Conservation (phyloP, 1,140 invertebrate genomes). For the Achroia grisella region DNA sequence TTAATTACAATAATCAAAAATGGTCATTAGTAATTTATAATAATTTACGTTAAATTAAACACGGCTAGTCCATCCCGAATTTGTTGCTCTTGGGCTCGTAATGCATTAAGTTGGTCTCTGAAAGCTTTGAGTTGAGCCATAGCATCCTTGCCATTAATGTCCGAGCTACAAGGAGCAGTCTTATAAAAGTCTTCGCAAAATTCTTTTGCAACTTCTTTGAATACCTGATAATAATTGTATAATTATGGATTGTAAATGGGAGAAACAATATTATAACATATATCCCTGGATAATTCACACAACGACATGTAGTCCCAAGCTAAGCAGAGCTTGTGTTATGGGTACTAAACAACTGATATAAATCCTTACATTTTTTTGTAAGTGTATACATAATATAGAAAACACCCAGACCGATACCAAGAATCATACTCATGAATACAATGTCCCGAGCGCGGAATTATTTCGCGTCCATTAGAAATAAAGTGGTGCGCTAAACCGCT, state of each 20-base stretch:
- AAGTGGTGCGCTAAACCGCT: too few species aligned
- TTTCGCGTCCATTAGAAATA: too few species aligned
- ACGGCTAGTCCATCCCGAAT: conserved; percentile 80
- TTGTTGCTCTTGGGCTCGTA: conserved; percentile 78
- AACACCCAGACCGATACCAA: too few species aligned
- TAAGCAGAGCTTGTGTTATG: too few species aligned
- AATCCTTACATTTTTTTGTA: too few species aligned
- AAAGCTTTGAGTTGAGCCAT: conserved; percentile 77
- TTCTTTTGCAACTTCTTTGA: conserved; percentile 76
- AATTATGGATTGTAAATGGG: conserved; percentile 7
- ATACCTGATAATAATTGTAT: conserved; percentile 50
- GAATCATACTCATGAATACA: too few species aligned
- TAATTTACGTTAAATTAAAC: conserved; percentile 77
- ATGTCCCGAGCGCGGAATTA: too few species aligned
- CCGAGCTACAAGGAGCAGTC: conserved; percentile 77
- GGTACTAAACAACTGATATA: too few species aligned
- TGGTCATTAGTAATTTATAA: not conserved
- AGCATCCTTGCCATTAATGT: conserved; percentile 78
- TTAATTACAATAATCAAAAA: too few species aligned
- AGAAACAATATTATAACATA: not conserved
- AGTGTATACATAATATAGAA: too few species aligned
- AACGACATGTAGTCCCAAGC: too few species aligned
- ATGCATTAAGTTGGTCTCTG: conserved; percentile 73
- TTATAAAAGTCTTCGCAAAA: conserved; percentile 79
- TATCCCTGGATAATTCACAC: too few species aligned